Evolutionary conservation across 2,888 invertebrate species (phyloP), one percentile per base, ranked within the genome.

Genomic region (Agrotis ipsilon): DNA sequence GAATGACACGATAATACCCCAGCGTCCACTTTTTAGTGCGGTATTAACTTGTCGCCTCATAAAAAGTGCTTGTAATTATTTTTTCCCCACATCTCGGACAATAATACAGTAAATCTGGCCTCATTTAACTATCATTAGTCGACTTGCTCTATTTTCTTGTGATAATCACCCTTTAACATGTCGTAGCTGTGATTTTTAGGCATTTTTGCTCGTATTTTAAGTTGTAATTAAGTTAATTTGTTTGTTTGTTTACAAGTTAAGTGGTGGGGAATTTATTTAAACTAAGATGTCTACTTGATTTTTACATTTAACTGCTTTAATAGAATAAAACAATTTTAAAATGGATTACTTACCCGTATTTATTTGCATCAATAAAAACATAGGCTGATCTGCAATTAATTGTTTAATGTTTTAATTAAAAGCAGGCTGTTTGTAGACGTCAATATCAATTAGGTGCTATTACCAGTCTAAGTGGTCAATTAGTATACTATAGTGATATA

Each of bases 61-160:
- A 89, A 86, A 80, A 87, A 85, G 68, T 66, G 65, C 57, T 66
- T 65, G 81, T 86, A 85, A 85, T 85, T 84, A 83, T 85, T 86
- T 89, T 89, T 88, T 88, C 81, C 68, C 70, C 57, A 61, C 80
- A 68, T 85, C 75, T 71, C 69, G 78, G 77, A 90, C 87, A 87
- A 88, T 87, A 86, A 85, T 86, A 83, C 72, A 68, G 85, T 91
- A 91, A 91, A 92, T 90, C 86, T 85, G 82, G 75, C 63, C 88
- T 92, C 90, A 92, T 92, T 92, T 92, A 90, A 88, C 89, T 89
- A 88, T 84, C 90, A 92, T 92, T 92, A 91, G 80, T 76, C 64
- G 57, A 67, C 67, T 80, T 84, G 82, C 80, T 83, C 83, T 87
- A 87, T 88, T 87, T 86, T 82, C 82, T 81, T 66, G 69, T 63